Evolutionary conservation across 35 echinoderm and acorn worm species (phyloP), one percentile per base, ranked within the genome.

Genomic region (Hemicentrotus pulcherrimus): DNA sequence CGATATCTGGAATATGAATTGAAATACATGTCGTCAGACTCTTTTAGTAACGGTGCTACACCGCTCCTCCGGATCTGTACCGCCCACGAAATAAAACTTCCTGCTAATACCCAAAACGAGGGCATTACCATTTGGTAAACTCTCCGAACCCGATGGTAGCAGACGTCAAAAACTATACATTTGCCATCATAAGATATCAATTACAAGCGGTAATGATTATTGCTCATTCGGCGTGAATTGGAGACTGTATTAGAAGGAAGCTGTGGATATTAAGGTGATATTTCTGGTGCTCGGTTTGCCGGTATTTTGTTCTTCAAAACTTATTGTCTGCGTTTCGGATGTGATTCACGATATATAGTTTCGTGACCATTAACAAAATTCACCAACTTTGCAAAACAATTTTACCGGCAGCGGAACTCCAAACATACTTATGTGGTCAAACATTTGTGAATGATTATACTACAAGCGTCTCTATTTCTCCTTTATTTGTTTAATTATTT

Each of bases 1-100:
- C 3, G 65, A 78, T 78, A 78, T 78, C 65, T 78, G 65, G 65
- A 78, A n/a, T 78, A 78, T 78, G 65, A n/a, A n/a, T 78, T 78
- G 19, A 78, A 78, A 78, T 78, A 28, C 22, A 78, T 78, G 24
- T 28, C 22, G 65, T 78, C 22, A 22, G 18, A 28, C 24, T 22
- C 65, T 78, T 6, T 6, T n/a, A n/a, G 19, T 8, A 78, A 78
- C 65, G 65, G 19, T 78, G 28, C 0, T 4, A 22, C 6, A 8
- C 65, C 28, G 28, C 65, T 78, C 65, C 19, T 5, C 50, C 50
- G 50, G 50, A 55, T 55, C 50, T 24, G 2, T 59, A n/a, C 3
- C 65, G 65, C 65, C 65, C 65, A 78, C 65, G 22, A 28, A 78
- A 59, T 14, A 16, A 78, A 78, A 22, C 28, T 78, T n/a, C 65